A percentile compares a stretch with the other conserved stretches of the same genome.
phyloP scores from a whole-genome alignment of 2,113 vertebrate species.

The Narcine bancroftii region DNA sequence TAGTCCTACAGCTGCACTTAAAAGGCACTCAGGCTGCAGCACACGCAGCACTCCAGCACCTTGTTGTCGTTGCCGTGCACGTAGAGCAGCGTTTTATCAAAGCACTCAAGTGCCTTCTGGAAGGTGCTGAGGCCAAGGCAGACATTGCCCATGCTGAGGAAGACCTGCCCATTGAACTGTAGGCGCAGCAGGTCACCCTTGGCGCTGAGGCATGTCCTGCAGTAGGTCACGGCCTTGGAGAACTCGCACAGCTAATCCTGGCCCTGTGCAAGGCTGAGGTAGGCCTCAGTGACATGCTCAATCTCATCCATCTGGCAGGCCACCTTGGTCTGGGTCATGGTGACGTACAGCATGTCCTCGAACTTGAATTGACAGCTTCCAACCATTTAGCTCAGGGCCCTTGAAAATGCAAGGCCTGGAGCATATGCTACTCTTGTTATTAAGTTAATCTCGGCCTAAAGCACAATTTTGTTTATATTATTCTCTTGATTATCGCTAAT shows the following conservation, averaged over 20 bases:
- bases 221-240: conserved; percentile 94
- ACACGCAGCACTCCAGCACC: conserved; percentile 96
- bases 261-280: conserved; percentile 93
- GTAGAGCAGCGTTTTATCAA: conserved; percentile 91
- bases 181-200: conserved; percentile 80
- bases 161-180: conserved; percentile 95
- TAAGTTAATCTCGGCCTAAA: no score
- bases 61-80: conserved; percentile 96
- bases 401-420: no score
- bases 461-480: no score
- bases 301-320: conserved; percentile 89
- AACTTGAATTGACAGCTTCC: no score
- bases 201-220: conserved; percentile 93
- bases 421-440: no score
- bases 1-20: conserved; percentile 94
- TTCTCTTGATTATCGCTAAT: neutral
- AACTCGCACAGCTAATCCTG: conserved; percentile 98
- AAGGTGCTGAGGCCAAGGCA: conserved; percentile 92
- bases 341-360: conserved; percentile 91
- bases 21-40: conserved; percentile 94
- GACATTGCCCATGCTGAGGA: conserved; percentile 96
- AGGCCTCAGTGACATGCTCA: conserved; percentile 88
- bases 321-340: conserved; percentile 89
- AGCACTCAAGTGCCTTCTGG: conserved; percentile 94
- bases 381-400: no score